Evolutionary conservation across 2,113 vertebrate genomes (phyloP), one percentile per base, ranked within the genome.

Genomic region (Regulus satrapa): DNA sequence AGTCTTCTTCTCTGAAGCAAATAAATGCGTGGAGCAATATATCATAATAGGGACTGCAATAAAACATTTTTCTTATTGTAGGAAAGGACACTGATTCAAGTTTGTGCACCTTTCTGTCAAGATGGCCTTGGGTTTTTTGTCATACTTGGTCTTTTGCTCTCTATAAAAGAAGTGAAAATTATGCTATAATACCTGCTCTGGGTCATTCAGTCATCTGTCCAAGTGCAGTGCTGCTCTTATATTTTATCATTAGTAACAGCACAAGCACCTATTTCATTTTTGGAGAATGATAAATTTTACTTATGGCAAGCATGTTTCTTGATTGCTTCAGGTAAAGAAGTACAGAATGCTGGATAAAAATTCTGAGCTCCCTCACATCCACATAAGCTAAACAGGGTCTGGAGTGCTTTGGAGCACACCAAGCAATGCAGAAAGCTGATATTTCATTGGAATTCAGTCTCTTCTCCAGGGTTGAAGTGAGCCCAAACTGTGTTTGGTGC

Each of bases 41-140:
- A 72, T 96, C 48, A 11, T 56, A 74, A 83, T 61, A 94, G 72
- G 21, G 52, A 45, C 40, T 67, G 46, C 31, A 84, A 28, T 64
- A 48, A 71, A 86, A 36, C 61, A n/a, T 90, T 90, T 86, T 84
- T 85, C 61, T 94, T 86, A n/a, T 40, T 61, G 51, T 68, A 52
- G 25, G 31, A 90, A 74, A 78, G 52, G 61, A 74, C 71, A 73
- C 61, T 88, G 51, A 92, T 85, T 94, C 63, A 77, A 52, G 26
- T 90, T 93, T 86, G 38, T 56, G 68, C 64, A 84, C 51, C 61
- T 45, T 88, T 86, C 55, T 90, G 85, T 90, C 90, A 90, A 51
- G 52, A 52, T 77, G 73, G 72, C 92, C 82, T 93, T 96, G 92
- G 46, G 8, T 14, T 92, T 96, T 91, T 92, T 83, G 85, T 93